Base-by-base conservation (phyloP, 2,113 vertebrate species). In the Gila orcuttii region DNA sequence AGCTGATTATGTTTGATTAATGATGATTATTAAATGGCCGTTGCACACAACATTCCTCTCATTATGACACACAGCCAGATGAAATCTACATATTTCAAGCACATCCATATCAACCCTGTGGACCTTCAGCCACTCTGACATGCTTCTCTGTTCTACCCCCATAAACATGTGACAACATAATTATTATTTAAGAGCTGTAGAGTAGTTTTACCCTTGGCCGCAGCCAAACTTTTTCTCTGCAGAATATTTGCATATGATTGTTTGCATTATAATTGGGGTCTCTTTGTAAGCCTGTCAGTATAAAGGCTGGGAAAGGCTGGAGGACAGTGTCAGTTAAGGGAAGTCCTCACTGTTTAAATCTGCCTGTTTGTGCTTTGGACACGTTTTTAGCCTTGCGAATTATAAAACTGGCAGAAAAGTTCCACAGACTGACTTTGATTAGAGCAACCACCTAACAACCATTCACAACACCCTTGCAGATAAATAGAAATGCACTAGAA, bases 201-300 rank as follows among this genome's bases (percentile, higher is more conserved):
- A 45, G 47, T 52, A 76, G 52, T 71, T 79, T 71, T 79, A 52
- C 25, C 33, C 64, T 71, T 79, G 84, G 50, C 76, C 45, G 19
- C 21, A 45, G 52, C 42, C 78, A 81, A 57, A 42, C 8, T 66
- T 47, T 7, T 47, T 81, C 13, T 64, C 36, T 81, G 3, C 6
- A 68, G n/a, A 47, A 3, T 15, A 66, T 71, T 81, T 81, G 42
- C 78, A 55, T 12, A 28, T 21, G 59, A 55, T 69, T 71, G 25
- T 79, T 60, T 80, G 52, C 50, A 52, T 79, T 73, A 28, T n/a
- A 23, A 60, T 60, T n/a, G 59, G 31, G 28, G 55, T 77, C 47
- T 66, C 74, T 78, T 55, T 79, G 62, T 78, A 79, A 79, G 60
- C 8, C 45, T 85, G 47, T 79, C 57, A 36, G 71, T 76, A 31